Conservation (phyloP, 2,888 invertebrate species). For the Apotomis capreana region DNA sequence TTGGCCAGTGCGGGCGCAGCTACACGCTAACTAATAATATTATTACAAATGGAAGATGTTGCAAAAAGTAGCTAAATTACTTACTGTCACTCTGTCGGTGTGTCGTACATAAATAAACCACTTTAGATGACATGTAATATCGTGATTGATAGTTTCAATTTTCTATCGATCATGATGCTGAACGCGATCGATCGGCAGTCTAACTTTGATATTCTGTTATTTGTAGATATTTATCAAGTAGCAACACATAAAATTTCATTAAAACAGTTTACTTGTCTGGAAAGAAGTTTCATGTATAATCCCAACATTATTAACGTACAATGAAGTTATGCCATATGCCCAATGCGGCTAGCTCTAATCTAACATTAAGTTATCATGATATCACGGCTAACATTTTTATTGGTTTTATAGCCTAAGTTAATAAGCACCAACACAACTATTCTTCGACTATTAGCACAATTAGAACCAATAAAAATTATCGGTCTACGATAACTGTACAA, state of each 20-base stretch:
- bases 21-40: slow-evolving; percentile 42
- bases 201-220: neutral
- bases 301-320: neutral
- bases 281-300: neutral
- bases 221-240: too few relatives aligned
- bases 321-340: neutral
- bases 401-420: slow-evolving; percentile 23
- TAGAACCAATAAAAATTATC: slow-evolving; percentile 51
- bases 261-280: too few relatives aligned
- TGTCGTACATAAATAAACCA: slow-evolving; percentile 19
- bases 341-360: neutral
- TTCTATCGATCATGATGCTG: slow-evolving; percentile 13
- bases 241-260: too few relatives aligned
- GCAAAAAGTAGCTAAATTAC: slow-evolving; percentile 38
- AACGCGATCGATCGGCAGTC: slow-evolving; percentile 11
- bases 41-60: slow-evolving; percentile 40
- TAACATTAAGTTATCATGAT: neutral
- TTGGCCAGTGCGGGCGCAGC: slow-evolving; percentile 45
- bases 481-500: slow-evolving; percentile 58
- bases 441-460: slow-evolving; percentile 37
- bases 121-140: slow-evolving; percentile 26
- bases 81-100: slow-evolving; percentile 37
- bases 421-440: slow-evolving; percentile 22
- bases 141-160: slow-evolving; percentile 37
- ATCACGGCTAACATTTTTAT: slow-evolving; percentile 12